These are phyloP conservation scores for Pempheris klunzingeri DNA, from an alignment of 2,797 vertebrate genomes.

Conservation along the genomic window DNA sequence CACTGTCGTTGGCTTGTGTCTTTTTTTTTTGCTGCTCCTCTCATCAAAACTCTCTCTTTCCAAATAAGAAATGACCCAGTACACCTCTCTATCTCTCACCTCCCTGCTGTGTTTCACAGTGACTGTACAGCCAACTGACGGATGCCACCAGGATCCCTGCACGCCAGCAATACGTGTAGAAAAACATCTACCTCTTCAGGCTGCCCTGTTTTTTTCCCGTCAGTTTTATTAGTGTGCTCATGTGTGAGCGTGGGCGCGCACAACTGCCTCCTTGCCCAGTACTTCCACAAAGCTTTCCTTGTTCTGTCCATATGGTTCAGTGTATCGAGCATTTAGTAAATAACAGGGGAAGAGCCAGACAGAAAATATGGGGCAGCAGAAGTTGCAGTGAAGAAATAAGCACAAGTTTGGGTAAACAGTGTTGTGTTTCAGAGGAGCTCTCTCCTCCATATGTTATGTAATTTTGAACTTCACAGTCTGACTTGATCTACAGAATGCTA, in stretches of 20 bases:
- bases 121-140: conserved; percentile 14
- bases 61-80: conserved; percentile 6
- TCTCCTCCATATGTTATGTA: not conserved
- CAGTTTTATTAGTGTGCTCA: conserved; percentile 27
- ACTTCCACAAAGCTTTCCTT: conserved; percentile 68
- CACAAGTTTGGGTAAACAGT: conserved; percentile 4
- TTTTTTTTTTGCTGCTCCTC: not conserved
- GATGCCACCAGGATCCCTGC: conserved; percentile 27
- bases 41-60: not conserved
- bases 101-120: conserved; percentile 53
- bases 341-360: conserved; percentile 29
- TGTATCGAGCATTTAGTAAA: conserved; percentile 50
- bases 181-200: conserved; percentile 32
- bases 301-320: conserved; percentile 64
- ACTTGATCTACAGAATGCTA: not conserved
- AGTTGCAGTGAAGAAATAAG: conserved; percentile 4
- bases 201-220: not conserved
- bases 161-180: not conserved
- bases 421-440: conserved; percentile 2
- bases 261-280: conserved; percentile 29
- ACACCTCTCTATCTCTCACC: conserved; percentile 30
- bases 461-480: conserved; percentile 6
- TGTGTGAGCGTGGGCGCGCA: conserved; percentile 36
- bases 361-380: conserved; percentile 15
- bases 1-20: not conserved